Conservation (phyloP, 2,113 vertebrate species). For the Blennius ocellaris region DNA sequence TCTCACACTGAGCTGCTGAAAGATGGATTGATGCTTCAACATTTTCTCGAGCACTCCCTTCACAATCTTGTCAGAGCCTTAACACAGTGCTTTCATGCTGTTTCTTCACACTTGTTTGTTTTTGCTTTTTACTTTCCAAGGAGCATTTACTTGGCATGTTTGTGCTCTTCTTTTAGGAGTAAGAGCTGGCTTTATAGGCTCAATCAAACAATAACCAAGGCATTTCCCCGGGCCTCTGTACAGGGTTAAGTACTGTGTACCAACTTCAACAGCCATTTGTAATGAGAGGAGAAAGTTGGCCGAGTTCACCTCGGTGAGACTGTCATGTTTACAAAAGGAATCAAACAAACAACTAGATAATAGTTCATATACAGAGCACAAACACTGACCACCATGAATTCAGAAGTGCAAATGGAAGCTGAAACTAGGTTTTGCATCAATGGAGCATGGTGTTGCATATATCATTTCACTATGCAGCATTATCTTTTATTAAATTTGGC, state of each 20-base stretch:
- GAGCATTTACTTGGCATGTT: background rate
- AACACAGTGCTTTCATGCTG: background rate
- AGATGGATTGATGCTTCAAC: constrained; percentile 25
- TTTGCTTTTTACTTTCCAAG: background rate
- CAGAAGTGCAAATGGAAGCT: background rate
- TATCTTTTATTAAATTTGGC: background rate
- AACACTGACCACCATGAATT: background rate
- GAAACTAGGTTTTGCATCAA: background rate
- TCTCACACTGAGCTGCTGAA: constrained; percentile 6
- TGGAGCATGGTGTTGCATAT: background rate
- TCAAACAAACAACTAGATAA: background rate
- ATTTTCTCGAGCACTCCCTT: constrained; percentile 17
- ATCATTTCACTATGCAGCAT: background rate
- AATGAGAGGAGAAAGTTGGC: background rate
- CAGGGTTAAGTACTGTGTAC: background rate
- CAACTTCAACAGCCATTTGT: background rate
- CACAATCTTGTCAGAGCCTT: constrained; percentile 8
- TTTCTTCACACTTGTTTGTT: background rate
- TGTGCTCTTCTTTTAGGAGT: background rate
- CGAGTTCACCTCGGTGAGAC: background rate
- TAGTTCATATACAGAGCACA: background rate
- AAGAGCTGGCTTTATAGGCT: background rate
- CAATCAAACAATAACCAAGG: background rate
- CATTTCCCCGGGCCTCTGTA: background rate
- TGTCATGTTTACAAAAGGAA: background rate